A percentile compares a stretch with the other conserved stretches of the same genome.
phyloP scores from a whole-genome alignment of 2,797 vertebrate genomes.

The Mus minutoides region DNA sequence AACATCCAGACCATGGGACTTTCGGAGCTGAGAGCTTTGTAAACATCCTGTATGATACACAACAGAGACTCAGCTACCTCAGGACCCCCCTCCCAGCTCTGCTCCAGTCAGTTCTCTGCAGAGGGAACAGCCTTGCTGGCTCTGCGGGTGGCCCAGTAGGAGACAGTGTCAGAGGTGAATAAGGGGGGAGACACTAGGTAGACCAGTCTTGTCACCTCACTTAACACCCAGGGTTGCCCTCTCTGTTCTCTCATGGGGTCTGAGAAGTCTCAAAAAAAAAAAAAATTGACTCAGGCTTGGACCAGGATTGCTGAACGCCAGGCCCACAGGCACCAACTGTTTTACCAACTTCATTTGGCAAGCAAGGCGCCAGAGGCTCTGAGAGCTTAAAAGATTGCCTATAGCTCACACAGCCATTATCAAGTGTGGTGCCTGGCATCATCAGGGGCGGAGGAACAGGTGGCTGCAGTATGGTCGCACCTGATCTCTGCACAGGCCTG shows the following conservation, averaged over 20 bases:
- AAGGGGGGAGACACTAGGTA: neutral
- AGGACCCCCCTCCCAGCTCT: neutral
- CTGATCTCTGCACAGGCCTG: neutral
- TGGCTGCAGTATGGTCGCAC: no score
- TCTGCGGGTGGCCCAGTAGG: neutral
- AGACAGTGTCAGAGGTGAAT: neutral
- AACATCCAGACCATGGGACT: neutral
- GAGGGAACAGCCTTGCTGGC: rapidly evolving
- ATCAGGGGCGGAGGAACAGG: neutral
- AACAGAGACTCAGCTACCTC: neutral
- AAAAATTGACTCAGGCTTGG: neutral
- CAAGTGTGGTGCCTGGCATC: neutral
- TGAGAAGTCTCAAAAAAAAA: neutral
- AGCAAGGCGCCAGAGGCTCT: neutral
- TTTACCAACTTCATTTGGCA: neutral
- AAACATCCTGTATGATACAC: neutral
- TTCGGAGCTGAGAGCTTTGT: neutral
- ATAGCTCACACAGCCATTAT: neutral
- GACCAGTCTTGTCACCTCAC: rapidly evolving
- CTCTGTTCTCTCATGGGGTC: neutral
- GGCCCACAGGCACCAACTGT: neutral
- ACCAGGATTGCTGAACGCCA: neutral
- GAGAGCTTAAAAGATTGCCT: neutral
- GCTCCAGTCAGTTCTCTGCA: neutral
- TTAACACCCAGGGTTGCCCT: neutral